Conservation (phyloP, 2,888 invertebrate species). For the Sycophila texana region DNA sequence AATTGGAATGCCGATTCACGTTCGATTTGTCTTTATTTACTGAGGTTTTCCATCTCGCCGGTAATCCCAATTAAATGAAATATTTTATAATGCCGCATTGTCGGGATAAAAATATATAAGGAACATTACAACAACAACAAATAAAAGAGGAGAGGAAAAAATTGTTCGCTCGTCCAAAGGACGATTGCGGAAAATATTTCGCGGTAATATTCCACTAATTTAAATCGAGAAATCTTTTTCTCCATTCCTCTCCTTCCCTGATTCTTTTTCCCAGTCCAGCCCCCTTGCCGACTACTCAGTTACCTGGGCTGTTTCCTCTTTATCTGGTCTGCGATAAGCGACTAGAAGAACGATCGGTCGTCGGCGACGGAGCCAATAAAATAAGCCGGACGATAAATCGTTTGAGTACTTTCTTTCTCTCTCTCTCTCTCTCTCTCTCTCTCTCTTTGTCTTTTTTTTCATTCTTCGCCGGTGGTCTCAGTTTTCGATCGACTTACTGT, state of each 20-base stretch:
- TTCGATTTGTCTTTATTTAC: too few relatives aligned
- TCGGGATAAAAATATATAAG: too few relatives aligned
- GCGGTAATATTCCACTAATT: constrained; percentile 15
- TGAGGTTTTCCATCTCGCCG: too few relatives aligned
- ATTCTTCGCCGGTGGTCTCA: constrained; percentile 25
- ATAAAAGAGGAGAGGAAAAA: too few relatives aligned
- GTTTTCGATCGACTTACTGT: constrained; percentile 36
- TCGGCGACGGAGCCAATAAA: constrained; percentile 64
- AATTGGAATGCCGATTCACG: too few relatives aligned
- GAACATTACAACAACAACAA: too few relatives aligned
- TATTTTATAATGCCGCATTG: too few relatives aligned
- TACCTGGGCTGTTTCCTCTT: constrained; percentile 35
- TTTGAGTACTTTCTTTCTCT: constrained; percentile 56
- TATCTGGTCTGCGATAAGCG: constrained; percentile 41
- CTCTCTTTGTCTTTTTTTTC: too few relatives aligned
- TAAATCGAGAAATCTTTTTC: constrained; percentile 36
- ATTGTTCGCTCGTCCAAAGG: too few relatives aligned
- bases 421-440: too few relatives aligned
- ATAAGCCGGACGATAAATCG: constrained; percentile 70
- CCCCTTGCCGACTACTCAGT: constrained; percentile 1
- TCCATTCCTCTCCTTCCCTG: not conserved
- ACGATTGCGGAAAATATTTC: too few relatives aligned
- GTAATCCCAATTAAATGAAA: too few relatives aligned
- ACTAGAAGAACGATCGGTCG: constrained; percentile 44
- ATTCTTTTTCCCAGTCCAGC: not conserved